A percentile compares a stretch with the other conserved stretches of the same genome.
Conservation (phyloP, 2,888 invertebrate genomes). For the Tortricodes alternella region DNA sequence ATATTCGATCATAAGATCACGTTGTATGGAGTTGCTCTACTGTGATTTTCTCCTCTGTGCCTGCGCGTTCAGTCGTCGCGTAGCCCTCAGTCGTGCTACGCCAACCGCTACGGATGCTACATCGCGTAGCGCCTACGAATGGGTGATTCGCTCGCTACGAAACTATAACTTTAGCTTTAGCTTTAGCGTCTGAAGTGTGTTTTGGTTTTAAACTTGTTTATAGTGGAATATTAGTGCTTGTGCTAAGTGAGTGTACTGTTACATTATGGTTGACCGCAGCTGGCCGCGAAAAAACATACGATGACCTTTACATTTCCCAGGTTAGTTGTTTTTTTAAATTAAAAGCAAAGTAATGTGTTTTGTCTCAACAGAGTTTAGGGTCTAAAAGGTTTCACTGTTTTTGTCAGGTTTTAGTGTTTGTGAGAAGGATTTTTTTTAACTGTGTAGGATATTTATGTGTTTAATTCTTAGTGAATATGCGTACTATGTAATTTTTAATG, state of each 20-base stretch:
- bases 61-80: constrained; percentile 62
- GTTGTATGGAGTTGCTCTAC: constrained; percentile 42
- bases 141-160: constrained; percentile 40
- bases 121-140: constrained; percentile 36
- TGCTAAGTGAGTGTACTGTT: constrained; percentile 50
- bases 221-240: constrained; percentile 37
- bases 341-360: constrained; percentile 42
- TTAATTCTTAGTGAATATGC: no score
- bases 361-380: neutral
- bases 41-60: constrained; percentile 38
- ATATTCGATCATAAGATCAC: constrained; percentile 16
- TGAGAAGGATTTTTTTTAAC: no score
- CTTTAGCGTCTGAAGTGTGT: constrained; percentile 11
- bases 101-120: constrained; percentile 59
- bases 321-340: constrained; percentile 73
- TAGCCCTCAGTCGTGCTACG: constrained; percentile 66
- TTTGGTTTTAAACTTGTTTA: constrained; percentile 1
- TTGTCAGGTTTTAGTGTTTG: no score
- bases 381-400: constrained; percentile 6
- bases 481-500: constrained; percentile 9
- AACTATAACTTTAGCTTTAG: constrained; percentile 24
- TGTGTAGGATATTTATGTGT: no score
- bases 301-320: constrained; percentile 73
- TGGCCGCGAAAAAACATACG: constrained; percentile 60
- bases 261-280: constrained; percentile 49